phyloP scores from a whole-genome alignment of 2,113 vertebrate genomes.

The Orientallactaga bullata region DNA sequence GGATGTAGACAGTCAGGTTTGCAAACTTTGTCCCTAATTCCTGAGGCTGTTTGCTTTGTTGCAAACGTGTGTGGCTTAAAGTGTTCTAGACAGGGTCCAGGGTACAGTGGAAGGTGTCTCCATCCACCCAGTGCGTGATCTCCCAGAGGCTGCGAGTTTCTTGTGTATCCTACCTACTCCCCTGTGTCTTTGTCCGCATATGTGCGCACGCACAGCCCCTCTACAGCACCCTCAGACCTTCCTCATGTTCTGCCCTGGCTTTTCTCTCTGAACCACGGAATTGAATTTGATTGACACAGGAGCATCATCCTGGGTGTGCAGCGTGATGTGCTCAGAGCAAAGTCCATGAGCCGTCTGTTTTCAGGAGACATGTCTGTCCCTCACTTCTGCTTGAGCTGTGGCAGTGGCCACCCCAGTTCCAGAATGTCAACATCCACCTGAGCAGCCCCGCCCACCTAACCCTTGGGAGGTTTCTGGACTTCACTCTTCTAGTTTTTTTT shows the following conservation, averaged over 20 bases:
- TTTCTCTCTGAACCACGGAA: no score
- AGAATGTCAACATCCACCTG: not conserved
- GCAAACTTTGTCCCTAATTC: not conserved
- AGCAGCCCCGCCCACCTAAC: not conserved
- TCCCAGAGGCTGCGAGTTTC: not conserved
- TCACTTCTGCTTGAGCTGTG: rapidly evolving
- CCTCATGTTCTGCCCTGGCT: no score
- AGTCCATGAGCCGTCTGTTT: not conserved
- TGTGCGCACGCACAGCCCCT: not conserved
- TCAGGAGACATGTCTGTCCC: rapidly evolving
- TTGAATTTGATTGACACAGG: not conserved
- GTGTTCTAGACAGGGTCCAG: not conserved
- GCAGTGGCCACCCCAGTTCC: not conserved
- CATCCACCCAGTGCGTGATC: not conserved
- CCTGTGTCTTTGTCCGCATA: not conserved
- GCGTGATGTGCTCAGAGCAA: not conserved
- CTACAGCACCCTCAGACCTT: not conserved
- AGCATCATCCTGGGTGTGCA: not conserved
- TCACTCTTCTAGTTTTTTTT: rapidly evolving
- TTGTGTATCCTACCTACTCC: no score
- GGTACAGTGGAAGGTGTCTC: not conserved
- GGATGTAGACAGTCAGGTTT: not conserved
- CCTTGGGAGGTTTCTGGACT: not conserved
- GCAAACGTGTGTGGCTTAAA: not conserved
- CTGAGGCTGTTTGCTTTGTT: not conserved